Percentiles rank a stretch among this genome's conserved stretches.
These are phyloP conservation scores for Heliconius ismenius DNA, from an alignment of 2,888 invertebrate species.

Conservation along the genomic window DNA sequence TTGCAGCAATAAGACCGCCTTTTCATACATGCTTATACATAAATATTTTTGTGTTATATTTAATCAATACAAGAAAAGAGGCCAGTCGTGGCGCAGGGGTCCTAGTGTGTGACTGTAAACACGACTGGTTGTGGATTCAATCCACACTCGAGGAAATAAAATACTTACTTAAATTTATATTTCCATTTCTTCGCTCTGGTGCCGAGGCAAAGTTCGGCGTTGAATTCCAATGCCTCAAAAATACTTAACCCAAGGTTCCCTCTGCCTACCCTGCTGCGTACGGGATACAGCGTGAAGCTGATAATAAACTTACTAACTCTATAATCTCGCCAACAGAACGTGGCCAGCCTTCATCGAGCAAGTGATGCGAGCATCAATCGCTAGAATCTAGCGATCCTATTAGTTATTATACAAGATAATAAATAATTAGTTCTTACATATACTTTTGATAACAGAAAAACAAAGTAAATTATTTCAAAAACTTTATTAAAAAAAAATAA, in stretches of 20 bases:
- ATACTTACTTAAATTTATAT: too few species aligned
- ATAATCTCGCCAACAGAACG: conserved; percentile 56
- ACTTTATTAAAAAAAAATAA: background rate
- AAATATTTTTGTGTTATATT: background rate
- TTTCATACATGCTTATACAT: background rate
- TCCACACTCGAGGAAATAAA: too few species aligned
- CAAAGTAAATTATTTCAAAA: background rate
- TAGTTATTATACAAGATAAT: background rate
- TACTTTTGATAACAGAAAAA: background rate
- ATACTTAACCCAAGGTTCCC: too few species aligned
- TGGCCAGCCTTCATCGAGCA: conserved; percentile 66
- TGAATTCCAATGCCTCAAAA: too few species aligned
- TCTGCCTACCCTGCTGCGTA: too few species aligned
- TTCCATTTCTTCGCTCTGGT: too few species aligned
- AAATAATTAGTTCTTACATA: conserved; percentile 6
- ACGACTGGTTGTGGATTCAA: too few species aligned
- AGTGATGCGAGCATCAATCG: conserved; percentile 58
- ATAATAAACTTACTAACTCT: background rate
- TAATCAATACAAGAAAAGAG: background rate
- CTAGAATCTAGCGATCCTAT: conserved; percentile 21
- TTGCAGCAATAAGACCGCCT: too few species aligned
- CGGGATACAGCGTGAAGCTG: too few species aligned
- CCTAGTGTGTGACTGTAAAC: too few species aligned
- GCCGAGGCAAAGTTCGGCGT: too few species aligned
- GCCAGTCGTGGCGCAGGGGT: too few species aligned